phyloP scores from a whole-genome alignment of 2,113 vertebrate species.

The Atlantisia rogersi region DNA sequence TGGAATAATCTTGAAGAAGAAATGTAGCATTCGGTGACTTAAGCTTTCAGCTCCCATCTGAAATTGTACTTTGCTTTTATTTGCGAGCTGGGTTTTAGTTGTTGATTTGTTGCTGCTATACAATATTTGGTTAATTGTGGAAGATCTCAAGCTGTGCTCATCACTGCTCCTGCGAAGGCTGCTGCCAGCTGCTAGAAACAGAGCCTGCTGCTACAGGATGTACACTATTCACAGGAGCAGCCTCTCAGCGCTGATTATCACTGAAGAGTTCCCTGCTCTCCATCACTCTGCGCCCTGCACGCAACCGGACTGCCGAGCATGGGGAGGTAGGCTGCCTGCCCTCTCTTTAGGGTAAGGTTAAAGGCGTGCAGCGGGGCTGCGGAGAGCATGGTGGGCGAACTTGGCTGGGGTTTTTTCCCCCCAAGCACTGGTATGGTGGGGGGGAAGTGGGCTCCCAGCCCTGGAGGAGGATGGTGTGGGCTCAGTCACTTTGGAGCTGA shows the following conservation, averaged over 20 bases:
- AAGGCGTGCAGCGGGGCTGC: neutral
- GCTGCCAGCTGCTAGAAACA: slow-evolving; percentile 72
- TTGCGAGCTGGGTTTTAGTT: slow-evolving; percentile 24
- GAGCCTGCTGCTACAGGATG: slow-evolving; percentile 73
- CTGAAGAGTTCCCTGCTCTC: slow-evolving; percentile 51
- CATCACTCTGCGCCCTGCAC: slow-evolving; percentile 22
- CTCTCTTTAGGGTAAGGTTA: neutral
- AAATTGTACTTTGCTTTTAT: slow-evolving; percentile 72
- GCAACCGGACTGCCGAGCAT: slow-evolving; percentile 29
- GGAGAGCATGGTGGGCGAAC: neutral
- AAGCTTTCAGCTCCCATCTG: slow-evolving; percentile 70
- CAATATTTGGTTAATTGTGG: slow-evolving; percentile 77
- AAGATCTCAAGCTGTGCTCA: slow-evolving; percentile 81
- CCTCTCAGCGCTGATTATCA: slow-evolving; percentile 57
- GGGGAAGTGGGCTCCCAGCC: neutral
- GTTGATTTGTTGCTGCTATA: slow-evolving; percentile 70
- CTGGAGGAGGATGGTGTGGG: neutral
- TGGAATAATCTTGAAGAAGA: slow-evolving; percentile 76
- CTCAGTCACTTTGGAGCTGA: neutral
- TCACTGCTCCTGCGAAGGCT: slow-evolving; percentile 65
- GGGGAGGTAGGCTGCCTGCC: slow-evolving; percentile 56
- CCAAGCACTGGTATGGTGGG: neutral
- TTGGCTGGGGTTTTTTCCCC: neutral
- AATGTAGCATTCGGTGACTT: slow-evolving; percentile 66
- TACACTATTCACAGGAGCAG: slow-evolving; percentile 64